A percentile compares a stretch with the other conserved stretches of the same genome.
phyloP scores from a whole-genome alignment of 1,140 invertebrate species.

The Bombus haemorrhoidalis region DNA sequence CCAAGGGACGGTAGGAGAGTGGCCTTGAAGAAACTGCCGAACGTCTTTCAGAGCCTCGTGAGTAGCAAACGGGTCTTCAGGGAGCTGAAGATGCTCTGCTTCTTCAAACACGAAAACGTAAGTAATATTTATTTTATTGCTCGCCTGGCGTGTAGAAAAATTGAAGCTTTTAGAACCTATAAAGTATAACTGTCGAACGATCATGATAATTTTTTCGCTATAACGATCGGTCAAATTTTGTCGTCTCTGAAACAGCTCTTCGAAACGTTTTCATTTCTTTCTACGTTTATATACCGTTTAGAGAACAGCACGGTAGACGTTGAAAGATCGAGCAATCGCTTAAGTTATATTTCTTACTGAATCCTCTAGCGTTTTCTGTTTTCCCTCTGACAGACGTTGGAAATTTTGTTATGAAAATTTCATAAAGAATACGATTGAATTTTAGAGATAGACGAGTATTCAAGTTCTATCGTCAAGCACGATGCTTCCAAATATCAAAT shows the following conservation, averaged over 20 bases:
- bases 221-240: neutral
- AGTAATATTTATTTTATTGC: slow-evolving; percentile 81
- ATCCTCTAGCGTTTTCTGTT: no score
- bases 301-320: no score
- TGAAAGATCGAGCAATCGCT: no score
- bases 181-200: neutral
- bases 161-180: neutral
- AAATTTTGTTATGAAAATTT: no score
- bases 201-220: neutral
- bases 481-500: no score
- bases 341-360: no score
- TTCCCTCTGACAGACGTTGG: no score
- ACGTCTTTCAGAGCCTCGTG: slow-evolving; percentile 99
- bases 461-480: no score
- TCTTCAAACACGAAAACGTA: slow-evolving; percentile 99
- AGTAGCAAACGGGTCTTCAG: slow-evolving; percentile 98
- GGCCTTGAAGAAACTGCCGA: slow-evolving; percentile 99
- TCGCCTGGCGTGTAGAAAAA: neutral
- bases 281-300: no score
- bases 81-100: slow-evolving; percentile 99
- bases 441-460: no score
- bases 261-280: no score
- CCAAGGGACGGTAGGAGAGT: slow-evolving; percentile 98
- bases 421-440: no score
- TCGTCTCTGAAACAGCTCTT: neutral